These are phyloP conservation scores for Ophion obscuratus DNA, from an alignment of 2,888 invertebrate species.

Conservation along the genomic window DNA sequence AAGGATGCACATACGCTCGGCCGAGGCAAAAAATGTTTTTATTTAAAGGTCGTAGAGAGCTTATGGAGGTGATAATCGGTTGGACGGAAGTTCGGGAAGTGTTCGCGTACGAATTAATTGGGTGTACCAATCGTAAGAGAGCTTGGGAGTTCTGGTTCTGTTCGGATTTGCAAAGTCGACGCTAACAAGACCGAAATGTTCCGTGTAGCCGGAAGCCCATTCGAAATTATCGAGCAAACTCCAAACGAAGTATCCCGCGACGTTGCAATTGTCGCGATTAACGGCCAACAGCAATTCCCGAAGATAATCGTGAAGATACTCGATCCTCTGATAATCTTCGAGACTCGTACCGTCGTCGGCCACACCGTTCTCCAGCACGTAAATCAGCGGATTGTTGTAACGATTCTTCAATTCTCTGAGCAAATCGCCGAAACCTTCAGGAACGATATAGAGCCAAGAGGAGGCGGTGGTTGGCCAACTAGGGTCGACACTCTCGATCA, in stretches of 20 bases:
- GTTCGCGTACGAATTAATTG: background rate
- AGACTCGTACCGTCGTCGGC: conserved; percentile 73
- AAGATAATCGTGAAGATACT: conserved; percentile 83
- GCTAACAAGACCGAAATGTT: conserved; percentile 89
- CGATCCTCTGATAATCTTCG: conserved; percentile 73
- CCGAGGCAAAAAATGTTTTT: no score
- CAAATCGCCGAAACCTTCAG: conserved; percentile 82
- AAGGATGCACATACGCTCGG: no score
- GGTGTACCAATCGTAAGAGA: conserved; percentile 86
- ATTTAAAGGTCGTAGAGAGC: no score
- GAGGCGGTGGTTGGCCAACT: conserved; percentile 88
- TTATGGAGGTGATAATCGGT: no score
- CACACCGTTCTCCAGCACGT: conserved; percentile 83
- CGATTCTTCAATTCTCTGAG: conserved; percentile 81
- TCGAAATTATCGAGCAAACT: conserved; percentile 89
- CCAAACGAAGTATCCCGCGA: conserved; percentile 87
- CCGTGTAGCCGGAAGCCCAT: conserved; percentile 87
- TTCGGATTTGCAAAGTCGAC: conserved; percentile 88
- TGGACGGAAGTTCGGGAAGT: no score
- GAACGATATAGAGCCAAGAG: conserved; percentile 86
- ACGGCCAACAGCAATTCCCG: conserved; percentile 84
- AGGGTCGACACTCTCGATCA: conserved; percentile 85
- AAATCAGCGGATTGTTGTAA: conserved; percentile 80
- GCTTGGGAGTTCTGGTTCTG: conserved; percentile 87
- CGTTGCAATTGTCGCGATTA: conserved; percentile 84